Conservation (phyloP, 2,797 vertebrate species). For the Microctenopoma steveboyesi region DNA sequence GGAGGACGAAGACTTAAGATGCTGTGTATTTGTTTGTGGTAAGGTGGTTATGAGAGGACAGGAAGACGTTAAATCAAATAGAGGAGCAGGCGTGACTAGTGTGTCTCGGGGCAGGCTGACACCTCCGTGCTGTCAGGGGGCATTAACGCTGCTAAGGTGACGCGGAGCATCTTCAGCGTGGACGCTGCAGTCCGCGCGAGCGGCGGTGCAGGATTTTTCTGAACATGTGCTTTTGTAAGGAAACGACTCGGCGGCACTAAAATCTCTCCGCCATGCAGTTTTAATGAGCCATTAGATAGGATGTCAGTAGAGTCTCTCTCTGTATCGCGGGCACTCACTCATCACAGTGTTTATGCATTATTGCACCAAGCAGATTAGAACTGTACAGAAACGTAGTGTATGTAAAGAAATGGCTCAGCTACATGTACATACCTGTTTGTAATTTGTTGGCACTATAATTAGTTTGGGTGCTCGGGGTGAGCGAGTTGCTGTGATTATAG, state of each 20-base stretch:
- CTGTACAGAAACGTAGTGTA: no score
- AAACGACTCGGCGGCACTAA: background rate
- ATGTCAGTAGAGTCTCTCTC: background rate
- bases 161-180: background rate
- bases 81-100: slow-evolving; percentile 38
- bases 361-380: no score
- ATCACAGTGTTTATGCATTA: background rate
- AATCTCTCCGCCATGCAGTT: background rate
- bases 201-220: background rate
- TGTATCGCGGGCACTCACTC: background rate
- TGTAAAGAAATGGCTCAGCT: no score
- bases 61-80: background rate
- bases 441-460: slow-evolving; percentile 10
- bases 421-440: background rate
- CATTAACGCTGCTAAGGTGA: slow-evolving; percentile 34
- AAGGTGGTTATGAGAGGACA: background rate
- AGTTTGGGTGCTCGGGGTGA: slow-evolving; percentile 2
- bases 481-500: slow-evolving; percentile 4
- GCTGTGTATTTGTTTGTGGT: no score
- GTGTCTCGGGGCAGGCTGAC: slow-evolving; percentile 23
- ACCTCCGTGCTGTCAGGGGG: slow-evolving; percentile 14
- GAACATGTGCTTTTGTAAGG: background rate
- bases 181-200: background rate
- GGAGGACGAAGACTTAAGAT: background rate
- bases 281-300: background rate